Evolutionary conservation across 2,113 vertebrate genomes (phyloP).

Genomic region (Zingel zingel): DNA sequence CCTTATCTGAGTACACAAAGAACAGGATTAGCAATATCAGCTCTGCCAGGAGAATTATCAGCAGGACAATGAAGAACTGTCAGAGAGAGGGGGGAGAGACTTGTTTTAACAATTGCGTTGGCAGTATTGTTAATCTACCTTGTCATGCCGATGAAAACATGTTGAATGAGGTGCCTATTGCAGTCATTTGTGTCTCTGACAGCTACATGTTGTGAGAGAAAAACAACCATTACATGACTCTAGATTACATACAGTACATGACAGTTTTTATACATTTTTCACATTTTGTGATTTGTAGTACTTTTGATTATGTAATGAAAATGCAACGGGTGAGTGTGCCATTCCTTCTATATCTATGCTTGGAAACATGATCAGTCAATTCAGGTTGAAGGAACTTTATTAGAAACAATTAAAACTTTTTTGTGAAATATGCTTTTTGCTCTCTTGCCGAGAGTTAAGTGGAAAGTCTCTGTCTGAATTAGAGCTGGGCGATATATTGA

Average conservation of each 20-base stretch:
- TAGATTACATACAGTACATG: background rate
- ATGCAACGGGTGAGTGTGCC: background rate
- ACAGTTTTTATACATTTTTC: background rate
- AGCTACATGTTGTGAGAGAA: background rate
- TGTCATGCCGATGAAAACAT: slow-evolving; percentile 10
- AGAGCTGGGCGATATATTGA: too few species aligned
- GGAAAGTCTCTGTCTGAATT: too few species aligned
- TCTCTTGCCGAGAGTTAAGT: background rate
- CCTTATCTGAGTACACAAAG: slow-evolving; percentile 98
- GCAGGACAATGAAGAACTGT: slow-evolving; percentile 97
- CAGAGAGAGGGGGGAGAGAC: slow-evolving; percentile 64
- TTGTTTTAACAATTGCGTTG: slow-evolving; percentile 23
- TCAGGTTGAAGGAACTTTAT: background rate
- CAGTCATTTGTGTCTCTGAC: background rate
- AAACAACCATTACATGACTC: background rate
- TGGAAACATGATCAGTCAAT: background rate
- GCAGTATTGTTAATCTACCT: slow-evolving; percentile 15
- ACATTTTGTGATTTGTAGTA: background rate
- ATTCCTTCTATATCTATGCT: background rate
- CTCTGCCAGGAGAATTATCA: slow-evolving; percentile 95
- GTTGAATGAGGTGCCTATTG: background rate
- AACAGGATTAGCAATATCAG: slow-evolving; percentile 96
- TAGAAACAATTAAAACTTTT: background rate
- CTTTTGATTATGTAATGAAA: slow-evolving; percentile 1
- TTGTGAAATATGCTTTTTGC: background rate